Percentiles rank a stretch among this genome's conserved stretches.
Conservation (phyloP, 2,888 invertebrate species). For the Eupithecia subumbrata region DNA sequence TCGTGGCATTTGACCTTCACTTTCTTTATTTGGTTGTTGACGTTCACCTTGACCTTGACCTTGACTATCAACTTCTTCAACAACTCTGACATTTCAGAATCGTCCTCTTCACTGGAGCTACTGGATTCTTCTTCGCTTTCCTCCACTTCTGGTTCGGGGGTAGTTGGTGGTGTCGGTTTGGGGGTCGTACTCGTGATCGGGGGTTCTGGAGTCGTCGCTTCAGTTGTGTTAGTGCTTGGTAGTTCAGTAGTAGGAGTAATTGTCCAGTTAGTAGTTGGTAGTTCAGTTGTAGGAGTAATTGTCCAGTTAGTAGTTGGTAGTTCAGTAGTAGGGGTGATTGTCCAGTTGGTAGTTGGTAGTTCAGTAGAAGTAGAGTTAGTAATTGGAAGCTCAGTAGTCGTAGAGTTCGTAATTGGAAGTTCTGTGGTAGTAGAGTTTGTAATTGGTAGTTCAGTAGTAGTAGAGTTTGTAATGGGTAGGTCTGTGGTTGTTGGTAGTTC, state of each 20-base stretch:
- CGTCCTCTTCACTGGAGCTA: constrained; percentile 55
- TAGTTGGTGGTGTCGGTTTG: constrained; percentile 23
- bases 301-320: constrained; percentile 15
- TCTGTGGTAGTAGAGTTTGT: constrained; percentile 11
- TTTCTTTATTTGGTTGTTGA: constrained; percentile 61
- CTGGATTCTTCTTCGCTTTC: constrained; percentile 46
- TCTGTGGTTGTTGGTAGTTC: background rate
- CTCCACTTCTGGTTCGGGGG: constrained; percentile 47
- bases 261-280: constrained; percentile 14
- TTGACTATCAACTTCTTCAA: constrained; percentile 70
- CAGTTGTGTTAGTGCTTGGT: constrained; percentile 7
- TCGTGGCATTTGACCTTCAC: constrained; percentile 39
- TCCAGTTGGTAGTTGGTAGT: constrained; percentile 11
- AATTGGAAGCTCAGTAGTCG: constrained; percentile 32
- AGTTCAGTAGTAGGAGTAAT: constrained; percentile 15
- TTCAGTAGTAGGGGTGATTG: constrained; percentile 21
- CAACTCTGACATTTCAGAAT: constrained; percentile 60
- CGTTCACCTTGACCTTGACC: constrained; percentile 71
- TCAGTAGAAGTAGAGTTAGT: constrained; percentile 12
- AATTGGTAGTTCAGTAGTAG: constrained; percentile 32
- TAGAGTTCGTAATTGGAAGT: constrained; percentile 9
- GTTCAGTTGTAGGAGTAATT: constrained; percentile 12
- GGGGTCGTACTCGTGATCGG: constrained; percentile 19
- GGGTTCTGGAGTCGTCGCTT: constrained; percentile 10
- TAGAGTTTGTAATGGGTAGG: constrained; percentile 8